Evolutionary conservation across 2,113 vertebrate genomes (phyloP).

Genomic region (Corythoichthys intestinalis): DNA sequence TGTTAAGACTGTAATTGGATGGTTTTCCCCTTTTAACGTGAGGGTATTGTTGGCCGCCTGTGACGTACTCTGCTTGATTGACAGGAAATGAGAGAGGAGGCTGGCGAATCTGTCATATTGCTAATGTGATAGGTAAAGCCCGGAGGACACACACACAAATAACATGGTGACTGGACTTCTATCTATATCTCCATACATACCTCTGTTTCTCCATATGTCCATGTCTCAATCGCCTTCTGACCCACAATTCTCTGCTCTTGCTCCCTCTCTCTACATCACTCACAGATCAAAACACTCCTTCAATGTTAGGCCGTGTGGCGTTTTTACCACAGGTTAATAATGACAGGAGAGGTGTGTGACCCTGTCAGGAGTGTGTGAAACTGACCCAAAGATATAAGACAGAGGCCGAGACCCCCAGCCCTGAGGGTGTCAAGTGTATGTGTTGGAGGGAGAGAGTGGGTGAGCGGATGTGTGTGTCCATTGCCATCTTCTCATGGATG

Average conservation of each 20-base stretch:
- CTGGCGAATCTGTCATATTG: slow-evolving; percentile 52
- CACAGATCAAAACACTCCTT: slow-evolving; percentile 26
- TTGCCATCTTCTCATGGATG: slow-evolving; percentile 48
- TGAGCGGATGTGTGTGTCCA: slow-evolving; percentile 33
- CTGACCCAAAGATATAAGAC: slow-evolving; percentile 71
- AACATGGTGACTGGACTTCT: slow-evolving; percentile 32
- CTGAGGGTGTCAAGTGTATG: slow-evolving; percentile 41
- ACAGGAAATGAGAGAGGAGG: slow-evolving; percentile 61
- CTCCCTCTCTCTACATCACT: slow-evolving; percentile 24
- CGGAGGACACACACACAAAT: slow-evolving; percentile 51
- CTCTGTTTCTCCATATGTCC: slow-evolving; percentile 25
- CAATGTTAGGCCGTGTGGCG: slow-evolving; percentile 40
- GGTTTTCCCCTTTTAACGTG: slow-evolving; percentile 42
- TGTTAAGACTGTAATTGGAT: slow-evolving; percentile 47
- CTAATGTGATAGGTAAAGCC: slow-evolving; percentile 68
- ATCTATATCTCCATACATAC: slow-evolving; percentile 27
- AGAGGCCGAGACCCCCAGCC: slow-evolving; percentile 60
- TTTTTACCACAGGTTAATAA: slow-evolving; percentile 65
- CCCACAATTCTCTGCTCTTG: slow-evolving; percentile 10
- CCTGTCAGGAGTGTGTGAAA: slow-evolving; percentile 68
- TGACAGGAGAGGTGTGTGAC: slow-evolving; percentile 68
- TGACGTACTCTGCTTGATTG: slow-evolving; percentile 53
- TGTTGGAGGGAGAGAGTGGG: slow-evolving; percentile 7
- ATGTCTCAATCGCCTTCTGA: slow-evolving; percentile 26
- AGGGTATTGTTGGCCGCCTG: slow-evolving; percentile 51